A percentile compares a stretch with the other conserved stretches of the same genome.
These are phyloP conservation scores for Solea senegalensis DNA, from an alignment of 2,113 vertebrate species.

Conservation along the genomic window DNA sequence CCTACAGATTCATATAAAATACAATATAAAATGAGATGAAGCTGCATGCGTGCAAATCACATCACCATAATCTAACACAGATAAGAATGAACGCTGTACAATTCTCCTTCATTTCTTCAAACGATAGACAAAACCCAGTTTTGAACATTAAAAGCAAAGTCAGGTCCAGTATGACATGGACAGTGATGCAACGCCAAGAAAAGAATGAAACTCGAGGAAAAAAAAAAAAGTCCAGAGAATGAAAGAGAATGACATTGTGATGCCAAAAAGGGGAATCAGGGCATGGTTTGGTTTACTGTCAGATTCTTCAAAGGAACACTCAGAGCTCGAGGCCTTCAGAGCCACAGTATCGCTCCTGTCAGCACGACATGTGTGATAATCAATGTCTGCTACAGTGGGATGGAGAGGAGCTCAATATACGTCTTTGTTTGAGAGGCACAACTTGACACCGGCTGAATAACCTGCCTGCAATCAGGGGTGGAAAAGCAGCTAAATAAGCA, in stretches of 20 bases:
- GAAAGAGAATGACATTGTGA: slow-evolving; percentile 14
- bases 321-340: slow-evolving; percentile 33
- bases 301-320: slow-evolving; percentile 28
- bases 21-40: no score
- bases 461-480: not conserved
- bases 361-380: slow-evolving; percentile 23
- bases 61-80: no score
- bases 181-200: slow-evolving; percentile 20
- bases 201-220: slow-evolving; percentile 3
- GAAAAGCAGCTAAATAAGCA: not conserved
- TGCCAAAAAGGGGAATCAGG: slow-evolving; percentile 31
- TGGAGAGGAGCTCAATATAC: slow-evolving; percentile 12
- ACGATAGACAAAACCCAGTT: no score
- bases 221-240: slow-evolving; percentile 11
- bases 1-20: no score
- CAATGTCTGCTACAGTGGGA: slow-evolving; percentile 28
- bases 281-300: slow-evolving; percentile 47
- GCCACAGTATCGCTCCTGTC: slow-evolving; percentile 37
- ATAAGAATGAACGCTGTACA: no score
- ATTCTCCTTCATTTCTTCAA: no score
- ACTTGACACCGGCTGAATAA: slow-evolving; percentile 5
- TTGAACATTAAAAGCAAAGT: not conserved
- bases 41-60: no score
- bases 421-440: slow-evolving; percentile 10
- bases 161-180: slow-evolving; percentile 7